phyloP scores from a whole-genome alignment of 2,113 vertebrate genomes.

The Ptychochromis oligacanthus region DNA sequence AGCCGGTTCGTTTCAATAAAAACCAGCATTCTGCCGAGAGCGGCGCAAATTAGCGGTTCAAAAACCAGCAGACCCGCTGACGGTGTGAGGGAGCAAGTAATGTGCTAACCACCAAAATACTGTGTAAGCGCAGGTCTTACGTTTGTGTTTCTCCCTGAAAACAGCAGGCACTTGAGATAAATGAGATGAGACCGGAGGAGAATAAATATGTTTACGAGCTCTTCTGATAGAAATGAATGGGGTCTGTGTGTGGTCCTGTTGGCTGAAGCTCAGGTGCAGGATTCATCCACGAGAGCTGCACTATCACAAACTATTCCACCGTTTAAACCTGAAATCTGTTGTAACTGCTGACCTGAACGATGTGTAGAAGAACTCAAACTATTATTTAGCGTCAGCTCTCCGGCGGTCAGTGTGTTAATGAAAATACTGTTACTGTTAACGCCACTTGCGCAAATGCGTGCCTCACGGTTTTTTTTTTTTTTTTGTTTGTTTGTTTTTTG shows the following conservation, averaged over 20 bases:
- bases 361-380: not conserved
- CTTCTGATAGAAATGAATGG: not conserved
- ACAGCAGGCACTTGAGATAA: no score
- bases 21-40: not conserved
- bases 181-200: no score
- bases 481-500: no score
- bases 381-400: not conserved
- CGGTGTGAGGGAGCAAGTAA: fast-evolving
- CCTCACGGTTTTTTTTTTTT: not conserved
- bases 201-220: not conserved
- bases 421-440: not conserved
- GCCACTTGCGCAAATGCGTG: not conserved
- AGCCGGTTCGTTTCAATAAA: no score
- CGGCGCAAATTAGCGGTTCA: not conserved
- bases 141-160: no score
- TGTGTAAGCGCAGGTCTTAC: not conserved
- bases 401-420: not conserved
- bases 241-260: not conserved
- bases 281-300: not conserved
- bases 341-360: not conserved
- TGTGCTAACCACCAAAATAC: not conserved
- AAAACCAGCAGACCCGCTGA: fast-evolving
- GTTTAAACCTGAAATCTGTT: not conserved
- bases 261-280: not conserved
- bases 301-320: no score